Evolutionary conservation across 2,888 invertebrate species (phyloP).

Genomic region (Parnassius apollo): DNA sequence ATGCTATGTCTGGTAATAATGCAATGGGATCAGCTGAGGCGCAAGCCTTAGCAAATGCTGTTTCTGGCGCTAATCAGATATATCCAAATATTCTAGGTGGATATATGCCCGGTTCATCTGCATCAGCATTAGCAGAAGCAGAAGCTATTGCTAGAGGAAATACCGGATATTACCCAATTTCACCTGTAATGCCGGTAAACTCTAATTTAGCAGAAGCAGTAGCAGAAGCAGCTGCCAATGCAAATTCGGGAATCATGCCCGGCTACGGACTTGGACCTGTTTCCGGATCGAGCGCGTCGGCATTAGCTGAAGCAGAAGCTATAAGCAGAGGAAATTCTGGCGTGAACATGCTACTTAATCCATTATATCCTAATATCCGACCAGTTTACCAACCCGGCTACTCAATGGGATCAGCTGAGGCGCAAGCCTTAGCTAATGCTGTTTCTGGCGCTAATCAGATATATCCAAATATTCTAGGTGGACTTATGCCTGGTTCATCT

Average conservation of each 20-base stretch:
- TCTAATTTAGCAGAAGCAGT: not conserved
- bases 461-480: not conserved
- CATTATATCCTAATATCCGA: not conserved
- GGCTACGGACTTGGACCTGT: not conserved
- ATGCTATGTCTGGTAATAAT: constrained; percentile 1
- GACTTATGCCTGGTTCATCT: constrained; percentile 8
- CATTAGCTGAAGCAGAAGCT: not conserved
- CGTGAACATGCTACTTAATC: not conserved
- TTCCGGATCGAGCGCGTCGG: not conserved
- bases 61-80: not conserved
- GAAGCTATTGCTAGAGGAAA: constrained; percentile 10
- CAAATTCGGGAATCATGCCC: no score
- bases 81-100: not conserved
- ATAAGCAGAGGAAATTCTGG: not conserved
- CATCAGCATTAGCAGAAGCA: not conserved
- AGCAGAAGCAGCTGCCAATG: no score
- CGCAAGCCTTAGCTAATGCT: constrained; percentile 4
- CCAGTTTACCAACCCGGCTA: not conserved
- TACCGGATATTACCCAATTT: not conserved
- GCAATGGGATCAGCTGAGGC: constrained; percentile 9
- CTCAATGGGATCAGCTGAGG: constrained; percentile 15
- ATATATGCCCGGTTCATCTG: constrained; percentile 10
- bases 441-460: not conserved
- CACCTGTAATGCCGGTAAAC: not conserved
- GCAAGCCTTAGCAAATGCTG: constrained; percentile 3